Evolutionary conservation across 2,797 vertebrate genomes (phyloP).

Genomic region (Knipowitschia caucasica): DNA sequence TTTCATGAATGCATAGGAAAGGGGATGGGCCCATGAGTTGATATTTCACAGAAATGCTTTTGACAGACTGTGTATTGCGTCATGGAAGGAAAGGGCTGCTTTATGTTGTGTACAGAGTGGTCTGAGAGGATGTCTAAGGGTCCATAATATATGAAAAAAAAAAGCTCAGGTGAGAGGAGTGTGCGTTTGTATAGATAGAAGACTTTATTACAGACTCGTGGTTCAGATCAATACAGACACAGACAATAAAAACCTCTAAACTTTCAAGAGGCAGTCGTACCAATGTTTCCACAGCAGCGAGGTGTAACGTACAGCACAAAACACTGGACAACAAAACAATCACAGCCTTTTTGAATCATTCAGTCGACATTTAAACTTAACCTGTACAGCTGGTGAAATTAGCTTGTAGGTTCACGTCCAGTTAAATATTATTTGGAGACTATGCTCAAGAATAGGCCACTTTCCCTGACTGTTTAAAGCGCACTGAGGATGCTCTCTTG

Average conservation of each 20-base stretch:
- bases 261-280: too few species aligned
- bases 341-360: too few species aligned
- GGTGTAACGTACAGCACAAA: too few species aligned
- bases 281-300: too few species aligned
- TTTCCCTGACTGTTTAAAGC: not conserved
- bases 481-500: constrained; percentile 49
- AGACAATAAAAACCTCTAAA: too few species aligned
- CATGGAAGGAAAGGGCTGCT: constrained; percentile 58
- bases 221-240: too few species aligned
- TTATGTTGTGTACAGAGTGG: constrained; percentile 61
- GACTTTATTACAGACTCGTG: too few species aligned
- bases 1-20: not conserved
- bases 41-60: constrained; percentile 34
- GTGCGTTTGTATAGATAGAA: not conserved
- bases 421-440: too few species aligned
- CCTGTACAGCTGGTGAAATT: too few species aligned
- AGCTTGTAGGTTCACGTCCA: too few species aligned
- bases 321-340: too few species aligned
- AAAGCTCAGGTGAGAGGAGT: constrained; percentile 19
- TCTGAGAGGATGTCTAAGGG: constrained; percentile 30
- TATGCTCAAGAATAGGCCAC: constrained; percentile 8
- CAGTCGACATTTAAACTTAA: too few species aligned
- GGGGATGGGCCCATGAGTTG: constrained; percentile 24
- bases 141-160: constrained; percentile 45
- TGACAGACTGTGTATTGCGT: constrained; percentile 29